Evolutionary conservation across 2,888 invertebrate species (phyloP), one percentile per base, ranked within the genome.

Genomic region (Phrixothrix hirtus): DNA sequence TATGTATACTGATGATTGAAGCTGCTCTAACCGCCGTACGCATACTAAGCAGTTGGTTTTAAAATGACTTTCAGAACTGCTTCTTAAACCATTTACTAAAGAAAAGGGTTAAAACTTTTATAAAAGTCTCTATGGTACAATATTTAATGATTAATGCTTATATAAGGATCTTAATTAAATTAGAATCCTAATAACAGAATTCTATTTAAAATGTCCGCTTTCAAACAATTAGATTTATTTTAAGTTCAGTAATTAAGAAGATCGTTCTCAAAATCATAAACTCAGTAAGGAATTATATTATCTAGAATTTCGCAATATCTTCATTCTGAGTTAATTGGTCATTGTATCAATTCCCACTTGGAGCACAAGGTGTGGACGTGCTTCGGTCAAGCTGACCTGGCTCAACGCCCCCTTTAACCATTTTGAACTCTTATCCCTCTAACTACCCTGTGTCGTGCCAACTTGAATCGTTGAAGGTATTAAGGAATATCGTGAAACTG

Each of bases 1-100:
- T 66, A 68, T 69, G 69, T 67, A 69, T 69, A 69, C 69, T 68
- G 69, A 69, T 67, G 69, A 69, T 68, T 69, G 69, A 68, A 65
- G 65, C 63, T 59, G 60, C 56, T 58, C 55, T 43, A 56, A 58
- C 48, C 63, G 55, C 61, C 52, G 60, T 50, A 65, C 62, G 67
- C 69, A 68, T 68, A 67, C 68, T 63, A 67, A 69, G 53, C 45
- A 59, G 55, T 34, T 26, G 26, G 45, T 21, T 46, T 46, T 47
- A 32, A 56, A 60, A 63, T 64, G 59, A 58, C 61, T 63, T 65
- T 60, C 50, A 59, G 58, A 60, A 60, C 57, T 57, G 57, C 55
- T 59, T 59, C 51, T 55, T 53, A 58, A 60, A 63, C 62, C 61
- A 61, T 58, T 57, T 59, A 57, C 55, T 21, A 27, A 38, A 15